Evolutionary conservation across 2,113 vertebrate genomes (phyloP), one percentile per base, ranked within the genome.

Genomic region (Trogon surrucura): DNA sequence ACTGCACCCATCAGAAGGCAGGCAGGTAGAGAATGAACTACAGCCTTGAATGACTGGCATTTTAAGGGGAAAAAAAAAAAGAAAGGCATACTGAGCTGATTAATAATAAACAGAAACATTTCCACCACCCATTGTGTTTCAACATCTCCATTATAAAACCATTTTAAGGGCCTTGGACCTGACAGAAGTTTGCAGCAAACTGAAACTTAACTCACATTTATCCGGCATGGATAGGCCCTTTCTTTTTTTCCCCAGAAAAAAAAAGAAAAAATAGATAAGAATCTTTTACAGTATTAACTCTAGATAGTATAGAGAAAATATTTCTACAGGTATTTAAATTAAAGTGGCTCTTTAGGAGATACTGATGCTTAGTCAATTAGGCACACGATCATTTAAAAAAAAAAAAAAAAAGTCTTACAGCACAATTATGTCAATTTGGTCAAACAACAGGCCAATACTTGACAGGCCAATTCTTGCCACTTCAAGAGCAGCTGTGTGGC

Each of bases 141-240:
- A 94, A 89, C 91, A 89, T 95, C 77, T 88, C 91, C 64, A 77
- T 77, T 80, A 94, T 69, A 95, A 95, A 94, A 91, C 27, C 54
- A 80, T 85, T 97, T 89, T 66, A 79, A 96, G 81, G 60, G 50
- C 50, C 44, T 95, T 80, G 58, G 84, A 91, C 66, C 66, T 87
- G 78, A 70, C 47, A 65, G 81, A 54, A 66, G 38, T 73, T 53
- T 73, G 32, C 62, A 92, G 54, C 44, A 91, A 82, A 56, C 47
- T 77, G 57, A 79, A 95, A 73, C 54, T 94, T 66, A 71, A 82
- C 54, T 80, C 56, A 41, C 7, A n/a, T 87, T 85, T 85, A 82
- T 53, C 71, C 57, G 69, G 29, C 16, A 80, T 25, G 69, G 53
- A 87, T 45, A 23, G 89, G 36, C 11, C 34, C 89, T 77, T 60